Conservation (phyloP, 2,888 invertebrate species). For the Abrostola tripartita region DNA sequence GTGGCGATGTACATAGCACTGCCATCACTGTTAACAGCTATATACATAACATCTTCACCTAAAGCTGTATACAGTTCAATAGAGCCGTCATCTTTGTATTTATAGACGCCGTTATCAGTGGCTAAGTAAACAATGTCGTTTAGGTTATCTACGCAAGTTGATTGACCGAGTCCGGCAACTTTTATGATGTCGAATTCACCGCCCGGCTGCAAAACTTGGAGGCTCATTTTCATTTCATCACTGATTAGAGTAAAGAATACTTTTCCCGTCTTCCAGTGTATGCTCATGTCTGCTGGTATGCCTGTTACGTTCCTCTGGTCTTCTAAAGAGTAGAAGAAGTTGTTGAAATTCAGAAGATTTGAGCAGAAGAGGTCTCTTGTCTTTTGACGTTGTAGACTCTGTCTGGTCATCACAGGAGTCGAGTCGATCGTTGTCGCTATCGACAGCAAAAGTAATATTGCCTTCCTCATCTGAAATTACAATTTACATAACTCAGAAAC, state of each 20-base stretch:
- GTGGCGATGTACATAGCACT: slow-evolving; percentile 78
- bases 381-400: slow-evolving; percentile 63
- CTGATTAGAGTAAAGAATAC: slow-evolving; percentile 80
- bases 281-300: slow-evolving; percentile 80
- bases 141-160: slow-evolving; percentile 82
- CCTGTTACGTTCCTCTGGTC: slow-evolving; percentile 71
- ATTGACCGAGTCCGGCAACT: slow-evolving; percentile 80
- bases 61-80: slow-evolving; percentile 75
- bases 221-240: slow-evolving; percentile 80
- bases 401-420: slow-evolving; percentile 72
- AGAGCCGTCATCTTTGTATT: slow-evolving; percentile 77
- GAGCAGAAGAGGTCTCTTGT: slow-evolving; percentile 66
- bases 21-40: slow-evolving; percentile 76
- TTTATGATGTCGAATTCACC: slow-evolving; percentile 75
- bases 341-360: slow-evolving; percentile 71
- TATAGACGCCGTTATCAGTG: slow-evolving; percentile 84
- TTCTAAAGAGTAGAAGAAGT: slow-evolving; percentile 72
- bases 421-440: slow-evolving; percentile 55
- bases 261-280: slow-evolving; percentile 81
- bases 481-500: not conserved
- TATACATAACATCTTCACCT: slow-evolving; percentile 84
- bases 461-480: slow-evolving; percentile 73
- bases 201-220: slow-evolving; percentile 73
- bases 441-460: slow-evolving; percentile 58
- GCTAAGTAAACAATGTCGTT: slow-evolving; percentile 83